Base-by-base conservation (phyloP, 1,140 invertebrate species). In the Heterodera schachtii region DNA sequence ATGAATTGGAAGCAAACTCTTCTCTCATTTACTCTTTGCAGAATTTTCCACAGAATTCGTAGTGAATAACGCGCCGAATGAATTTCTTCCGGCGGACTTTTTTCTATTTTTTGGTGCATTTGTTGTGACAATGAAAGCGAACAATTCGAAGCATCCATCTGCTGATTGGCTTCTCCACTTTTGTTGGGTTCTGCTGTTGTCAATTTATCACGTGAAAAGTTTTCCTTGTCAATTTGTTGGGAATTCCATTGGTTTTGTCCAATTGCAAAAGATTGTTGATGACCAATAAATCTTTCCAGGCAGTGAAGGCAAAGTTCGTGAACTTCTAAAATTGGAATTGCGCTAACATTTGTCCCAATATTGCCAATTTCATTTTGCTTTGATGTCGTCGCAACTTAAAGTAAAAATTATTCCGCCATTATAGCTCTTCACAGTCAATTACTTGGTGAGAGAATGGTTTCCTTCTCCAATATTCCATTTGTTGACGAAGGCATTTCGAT, bases 1-100 rank as follows among this genome's bases (percentile, higher is more conserved):
- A 49, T 21, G 44, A 80, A 21, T 67, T 64, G 57, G 11, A n/a
- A 67, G 6, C 44, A 7, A 81, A 41, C n/a, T 64, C 31, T 46
- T 71, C 7, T 31, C 16, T 4, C 19, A 64, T 21, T 9, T 67
- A 80, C 79, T 43, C 46, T 52, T 21, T 80, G 66, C 21, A 80
- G 11, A n/a, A 82, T 80, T n/a, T 31, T 64, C 81, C 81, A 82
- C 44, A 82, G 41, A 46, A 82, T 80, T 43, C 75, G 81, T n/a
- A 82, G 66, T 44, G 76, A 73, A 75, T 82, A 82, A 4, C 66
- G 76, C 2, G 71, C 49, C 13, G 71, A 75, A 47, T 7, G 1
- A 11, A 31, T 19, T 3, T 73, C 47, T 6, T 60, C 69, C 21
- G 21, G 11, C 47, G 41, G 44, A 80, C 21, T 79, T 44, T 47